Evolutionary conservation across 2,113 vertebrate species (phyloP).

Genomic region (Hepsetus odoe): DNA sequence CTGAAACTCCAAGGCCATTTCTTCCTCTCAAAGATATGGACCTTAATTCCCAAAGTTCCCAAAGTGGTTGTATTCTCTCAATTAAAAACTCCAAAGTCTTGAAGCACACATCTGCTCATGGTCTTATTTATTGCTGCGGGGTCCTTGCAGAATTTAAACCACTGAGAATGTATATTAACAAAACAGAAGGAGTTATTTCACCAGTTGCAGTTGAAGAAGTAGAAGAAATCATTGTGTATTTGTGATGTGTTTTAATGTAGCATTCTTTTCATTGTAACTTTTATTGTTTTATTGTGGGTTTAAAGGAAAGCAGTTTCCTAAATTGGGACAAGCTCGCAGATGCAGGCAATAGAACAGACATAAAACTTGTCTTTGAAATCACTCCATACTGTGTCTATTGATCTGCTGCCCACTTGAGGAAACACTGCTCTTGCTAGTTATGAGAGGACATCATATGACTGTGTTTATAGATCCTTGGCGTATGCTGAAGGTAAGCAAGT

Average conservation of each 20-base stretch:
- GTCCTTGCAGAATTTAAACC: not conserved
- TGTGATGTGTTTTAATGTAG: no score
- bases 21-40: not conserved
- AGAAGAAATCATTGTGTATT: no score
- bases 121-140: not conserved
- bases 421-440: constrained; percentile 16
- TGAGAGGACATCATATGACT: not conserved
- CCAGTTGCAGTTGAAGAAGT: no score
- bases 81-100: not conserved
- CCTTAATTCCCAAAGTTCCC: not conserved
- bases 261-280: no score
- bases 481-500: not conserved
- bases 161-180: no score
- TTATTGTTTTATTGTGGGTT: no score
- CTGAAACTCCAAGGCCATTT: not conserved
- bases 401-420: constrained; percentile 27
- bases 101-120: not conserved
- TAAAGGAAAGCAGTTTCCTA: not conserved
- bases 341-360: not conserved
- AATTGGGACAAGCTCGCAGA: not conserved
- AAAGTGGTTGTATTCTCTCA: not conserved
- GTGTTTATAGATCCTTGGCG: not conserved
- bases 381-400: constrained; percentile 16
- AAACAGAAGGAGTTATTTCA: no score
- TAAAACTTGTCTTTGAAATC: constrained; percentile 25